Evolutionary conservation across 2,888 invertebrate genomes (phyloP), one percentile per base, ranked within the genome.

Genomic region (Sesia apiformis): DNA sequence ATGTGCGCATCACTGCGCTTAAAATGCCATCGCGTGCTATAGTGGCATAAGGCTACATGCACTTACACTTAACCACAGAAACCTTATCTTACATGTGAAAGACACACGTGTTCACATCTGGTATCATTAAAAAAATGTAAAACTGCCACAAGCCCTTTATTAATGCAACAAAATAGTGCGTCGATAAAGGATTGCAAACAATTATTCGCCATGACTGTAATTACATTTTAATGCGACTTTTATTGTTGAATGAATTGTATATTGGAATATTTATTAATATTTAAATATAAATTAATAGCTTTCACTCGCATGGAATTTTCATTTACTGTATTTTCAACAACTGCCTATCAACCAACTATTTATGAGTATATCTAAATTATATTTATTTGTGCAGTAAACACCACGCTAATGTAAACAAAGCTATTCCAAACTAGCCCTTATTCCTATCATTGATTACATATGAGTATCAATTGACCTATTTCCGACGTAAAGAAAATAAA

Each of bases 21-120:
- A 62, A 65, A 65, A 63, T 73, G 76, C 68, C 74, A 76, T 84
- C 84, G 83, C 86, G 84, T 85, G 85, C 78, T 73, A 62, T 58
- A 62, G 65, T 70, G 66, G 72, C 83, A 77, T 81, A 80, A 80
- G 84, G 81, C 62, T 57, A 54, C 60, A 58, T 56, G 56, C 59
- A 57, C 69, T 69, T 61, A 63, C 62, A 63, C 61, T 63, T 66
- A 66, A 63, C 62, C 60, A 64, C 65, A 63, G 73, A 72, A 83
- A 73, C 82, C 84, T 72, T 81, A 82, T 69, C 69, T 70, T 69
- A 67, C 56, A 50, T 50, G 43, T 56, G 54, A 51, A 39, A 7
- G 41, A 52, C 55, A 42, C 53, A 52, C 52, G 55, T 52, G 50
- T 49, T 51, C 51, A 53, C 57, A 57, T 57, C 55, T 57, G 57